Evolutionary conservation across 2,888 invertebrate genomes (phyloP).

Genomic region (Synanthedon vespiformis): DNA sequence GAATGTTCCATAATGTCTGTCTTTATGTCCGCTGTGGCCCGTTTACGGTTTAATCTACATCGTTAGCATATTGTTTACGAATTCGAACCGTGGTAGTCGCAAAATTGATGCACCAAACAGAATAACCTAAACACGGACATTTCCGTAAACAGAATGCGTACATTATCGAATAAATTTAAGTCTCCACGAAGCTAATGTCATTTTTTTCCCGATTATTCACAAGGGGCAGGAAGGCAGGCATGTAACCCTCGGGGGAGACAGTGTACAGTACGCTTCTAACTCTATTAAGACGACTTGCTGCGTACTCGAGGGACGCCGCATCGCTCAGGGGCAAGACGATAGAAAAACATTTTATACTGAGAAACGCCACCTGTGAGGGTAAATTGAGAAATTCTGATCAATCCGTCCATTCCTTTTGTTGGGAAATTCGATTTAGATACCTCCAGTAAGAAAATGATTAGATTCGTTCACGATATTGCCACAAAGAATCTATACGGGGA

Average conservation of each 20-base stretch:
- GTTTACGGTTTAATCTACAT: slow-evolving; percentile 29
- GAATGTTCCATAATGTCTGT: not conserved
- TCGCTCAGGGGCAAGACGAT: slow-evolving; percentile 39
- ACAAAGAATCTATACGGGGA: slow-evolving; percentile 21
- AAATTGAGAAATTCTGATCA: slow-evolving; percentile 40
- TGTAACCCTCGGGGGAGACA: slow-evolving; percentile 46
- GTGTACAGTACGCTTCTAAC: slow-evolving; percentile 53
- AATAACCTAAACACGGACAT: not conserved
- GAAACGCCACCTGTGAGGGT: slow-evolving; percentile 48
- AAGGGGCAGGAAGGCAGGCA: slow-evolving; percentile 36
- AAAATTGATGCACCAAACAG: slow-evolving; percentile 22
- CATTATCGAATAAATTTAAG: slow-evolving; percentile 26
- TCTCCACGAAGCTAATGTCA: slow-evolving; percentile 48
- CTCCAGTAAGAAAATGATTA: slow-evolving; percentile 12
- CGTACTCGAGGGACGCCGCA: slow-evolving; percentile 32
- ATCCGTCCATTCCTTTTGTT: slow-evolving; percentile 17
- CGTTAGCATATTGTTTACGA: slow-evolving; percentile 47
- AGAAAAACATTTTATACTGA: slow-evolving; percentile 52
- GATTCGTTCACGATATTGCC: slow-evolving; percentile 19
- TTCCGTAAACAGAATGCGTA: slow-evolving; percentile 1
- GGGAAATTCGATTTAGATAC: slow-evolving; percentile 19
- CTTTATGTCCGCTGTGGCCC: slow-evolving; percentile 4
- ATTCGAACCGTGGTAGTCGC: slow-evolving; percentile 17
- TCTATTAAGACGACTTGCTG: slow-evolving; percentile 63
- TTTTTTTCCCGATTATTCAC: slow-evolving; percentile 31